phyloP scores from a whole-genome alignment of 2,888 invertebrate species.

The Diarsia brunnea region DNA sequence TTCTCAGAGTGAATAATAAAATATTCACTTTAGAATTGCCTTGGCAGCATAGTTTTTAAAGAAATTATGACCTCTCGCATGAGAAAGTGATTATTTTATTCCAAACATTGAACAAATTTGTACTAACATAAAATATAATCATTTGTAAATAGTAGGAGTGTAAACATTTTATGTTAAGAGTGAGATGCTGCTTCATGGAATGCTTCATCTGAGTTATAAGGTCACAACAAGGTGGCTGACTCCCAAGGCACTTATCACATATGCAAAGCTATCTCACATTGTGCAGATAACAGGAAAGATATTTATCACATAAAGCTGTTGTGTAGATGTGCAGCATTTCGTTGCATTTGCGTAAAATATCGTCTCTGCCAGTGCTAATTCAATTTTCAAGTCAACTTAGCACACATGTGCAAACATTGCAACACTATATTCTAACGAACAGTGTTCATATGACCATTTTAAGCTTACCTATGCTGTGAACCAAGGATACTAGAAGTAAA shows the following conservation, averaged over 20 bases:
- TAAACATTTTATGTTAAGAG: conserved; percentile 70
- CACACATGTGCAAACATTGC: conserved; percentile 42
- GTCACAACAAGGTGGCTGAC: conserved; percentile 63
- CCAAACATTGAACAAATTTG: conserved; percentile 86
- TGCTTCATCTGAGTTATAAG: conserved; percentile 66
- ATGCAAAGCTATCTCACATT: conserved; percentile 52
- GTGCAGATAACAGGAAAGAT: conserved; percentile 48
- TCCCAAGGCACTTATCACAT: conserved; percentile 49
- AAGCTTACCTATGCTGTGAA: conserved; percentile 28
- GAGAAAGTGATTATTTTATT: conserved; percentile 85
- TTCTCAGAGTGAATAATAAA: conserved; percentile 74
- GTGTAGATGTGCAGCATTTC: conserved; percentile 30
- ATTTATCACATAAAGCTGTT: conserved; percentile 36
- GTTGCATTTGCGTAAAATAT: conserved; percentile 37
- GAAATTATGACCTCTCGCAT: conserved; percentile 77
- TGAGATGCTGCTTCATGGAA: conserved; percentile 71
- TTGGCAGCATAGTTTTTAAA: conserved; percentile 78
- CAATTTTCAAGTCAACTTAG: conserved; percentile 39
- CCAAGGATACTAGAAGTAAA: conserved; percentile 43
- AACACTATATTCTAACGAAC: conserved; percentile 30
- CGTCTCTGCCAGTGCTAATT: conserved; percentile 37
- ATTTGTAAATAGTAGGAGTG: conserved; percentile 74
- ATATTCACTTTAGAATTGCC: conserved; percentile 76
- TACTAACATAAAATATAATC: conserved; percentile 71
- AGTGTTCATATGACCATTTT: conserved; percentile 44